These are phyloP conservation scores for Tortrix viridana DNA, from an alignment of 2,888 invertebrate genomes.

Conservation along the genomic window DNA sequence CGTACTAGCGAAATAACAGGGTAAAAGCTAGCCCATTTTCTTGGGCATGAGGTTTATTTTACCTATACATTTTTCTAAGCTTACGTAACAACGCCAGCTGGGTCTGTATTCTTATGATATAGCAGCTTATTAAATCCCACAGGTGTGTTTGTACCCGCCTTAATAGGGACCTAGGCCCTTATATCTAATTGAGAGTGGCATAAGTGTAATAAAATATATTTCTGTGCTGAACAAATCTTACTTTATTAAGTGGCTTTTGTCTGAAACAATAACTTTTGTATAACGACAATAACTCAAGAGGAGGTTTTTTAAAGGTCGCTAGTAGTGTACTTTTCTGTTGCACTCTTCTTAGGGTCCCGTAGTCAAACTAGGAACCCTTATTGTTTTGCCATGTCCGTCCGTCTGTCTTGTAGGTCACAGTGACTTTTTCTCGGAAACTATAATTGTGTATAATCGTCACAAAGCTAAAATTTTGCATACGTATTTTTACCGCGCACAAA, in stretches of 20 bases:
- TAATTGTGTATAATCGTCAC: no score
- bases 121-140: conserved; percentile 32
- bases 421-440: no score
- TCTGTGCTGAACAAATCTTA: neutral
- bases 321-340: no score
- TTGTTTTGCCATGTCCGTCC: no score
- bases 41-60: conserved; percentile 33
- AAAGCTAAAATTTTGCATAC: no score
- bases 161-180: conserved; percentile 19
- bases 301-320: no score
- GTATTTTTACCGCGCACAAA: no score
- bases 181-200: conserved; percentile 26
- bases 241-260: neutral
- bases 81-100: conserved; percentile 31
- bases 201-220: conserved; percentile 14
- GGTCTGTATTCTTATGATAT: conserved; percentile 27
- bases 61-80: conserved; percentile 3
- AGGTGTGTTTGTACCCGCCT: conserved; percentile 28
- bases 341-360: no score
- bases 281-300: no score
- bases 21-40: conserved; percentile 15
- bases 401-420: no score
- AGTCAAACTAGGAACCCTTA: no score
- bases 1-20: neutral
- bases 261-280: no score